A percentile compares a stretch with the other conserved stretches of the same genome.
Evolutionary conservation across 2,888 invertebrate genomes (phyloP).

Genomic region (Uropetala carovei): DNA sequence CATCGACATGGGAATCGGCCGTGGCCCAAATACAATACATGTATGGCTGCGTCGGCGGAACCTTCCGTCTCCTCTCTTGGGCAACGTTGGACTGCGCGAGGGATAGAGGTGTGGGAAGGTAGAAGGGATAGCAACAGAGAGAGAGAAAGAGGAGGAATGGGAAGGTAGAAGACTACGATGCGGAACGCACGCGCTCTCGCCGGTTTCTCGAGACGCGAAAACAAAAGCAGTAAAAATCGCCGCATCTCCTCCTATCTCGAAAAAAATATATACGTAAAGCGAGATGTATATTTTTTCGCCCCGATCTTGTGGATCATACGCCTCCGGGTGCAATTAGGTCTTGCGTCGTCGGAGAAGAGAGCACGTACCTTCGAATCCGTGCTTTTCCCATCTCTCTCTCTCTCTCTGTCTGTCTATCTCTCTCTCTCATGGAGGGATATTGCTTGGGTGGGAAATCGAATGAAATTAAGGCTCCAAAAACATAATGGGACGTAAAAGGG

Average conservation of each 20-base stretch:
- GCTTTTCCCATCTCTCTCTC: neutral
- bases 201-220: no score
- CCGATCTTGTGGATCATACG: neutral
- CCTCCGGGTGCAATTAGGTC: neutral
- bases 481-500: neutral
- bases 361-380: constrained; percentile 36
- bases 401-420: no score
- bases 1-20: constrained; percentile 20
- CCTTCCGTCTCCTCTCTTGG: constrained; percentile 4
- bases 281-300: no score
- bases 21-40: constrained; percentile 6
- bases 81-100: neutral
- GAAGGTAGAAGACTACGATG: neutral
- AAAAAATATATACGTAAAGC: no score
- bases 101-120: no score
- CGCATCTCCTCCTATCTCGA: neutral
- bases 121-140: neutral
- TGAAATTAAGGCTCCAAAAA: constrained; percentile 15
- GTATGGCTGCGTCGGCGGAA: neutral
- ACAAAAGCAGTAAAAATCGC: neutral
- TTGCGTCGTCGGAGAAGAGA: neutral
- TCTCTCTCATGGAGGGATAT: neutral
- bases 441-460: constrained; percentile 38
- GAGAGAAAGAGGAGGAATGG: neutral
- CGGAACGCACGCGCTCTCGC: neutral